A percentile compares a stretch with the other conserved stretches of the same genome.
Conservation (phyloP, 2,797 vertebrate species). For the Danio jaintianensis region DNA sequence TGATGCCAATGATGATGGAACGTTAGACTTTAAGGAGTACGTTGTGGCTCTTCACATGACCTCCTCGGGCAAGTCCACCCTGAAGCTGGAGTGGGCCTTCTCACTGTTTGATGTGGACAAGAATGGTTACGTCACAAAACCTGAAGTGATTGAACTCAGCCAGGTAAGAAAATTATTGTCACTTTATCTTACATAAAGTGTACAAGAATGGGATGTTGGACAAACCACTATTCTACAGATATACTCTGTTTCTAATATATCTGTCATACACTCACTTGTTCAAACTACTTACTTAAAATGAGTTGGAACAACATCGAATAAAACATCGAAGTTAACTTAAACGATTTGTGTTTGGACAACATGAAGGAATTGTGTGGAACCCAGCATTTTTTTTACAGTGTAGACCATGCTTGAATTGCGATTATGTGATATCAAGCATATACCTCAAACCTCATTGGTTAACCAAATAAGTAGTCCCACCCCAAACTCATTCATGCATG, state of each 20-base stretch:
- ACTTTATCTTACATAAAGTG: background rate
- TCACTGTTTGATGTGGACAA: slow-evolving; percentile 82
- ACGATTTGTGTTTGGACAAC: too few relatives aligned
- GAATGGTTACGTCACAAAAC: slow-evolving; percentile 81
- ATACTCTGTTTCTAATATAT: background rate
- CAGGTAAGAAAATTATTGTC: slow-evolving; percentile 69
- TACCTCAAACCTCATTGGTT: background rate
- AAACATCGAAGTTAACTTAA: too few relatives aligned
- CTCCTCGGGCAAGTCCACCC: slow-evolving; percentile 75
- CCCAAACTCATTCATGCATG: background rate
- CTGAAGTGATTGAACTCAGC: slow-evolving; percentile 80
- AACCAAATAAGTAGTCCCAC: background rate
- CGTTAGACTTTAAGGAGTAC: slow-evolving; percentile 83
- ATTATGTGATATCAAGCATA: too few relatives aligned
- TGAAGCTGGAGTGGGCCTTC: slow-evolving; percentile 82
- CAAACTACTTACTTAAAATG: too few relatives aligned
- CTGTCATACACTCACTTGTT: too few relatives aligned
- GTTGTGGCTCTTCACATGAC: slow-evolving; percentile 83
- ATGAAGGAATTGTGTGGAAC: too few relatives aligned
- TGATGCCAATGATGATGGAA: slow-evolving; percentile 80
- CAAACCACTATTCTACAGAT: background rate
- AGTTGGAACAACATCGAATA: too few relatives aligned
- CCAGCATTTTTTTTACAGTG: too few relatives aligned
- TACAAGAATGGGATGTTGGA: background rate
- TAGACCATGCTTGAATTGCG: too few relatives aligned